These are phyloP conservation scores for Dermolepida albohirtum DNA, from an alignment of 2,888 invertebrate genomes.

Conservation along the genomic window DNA sequence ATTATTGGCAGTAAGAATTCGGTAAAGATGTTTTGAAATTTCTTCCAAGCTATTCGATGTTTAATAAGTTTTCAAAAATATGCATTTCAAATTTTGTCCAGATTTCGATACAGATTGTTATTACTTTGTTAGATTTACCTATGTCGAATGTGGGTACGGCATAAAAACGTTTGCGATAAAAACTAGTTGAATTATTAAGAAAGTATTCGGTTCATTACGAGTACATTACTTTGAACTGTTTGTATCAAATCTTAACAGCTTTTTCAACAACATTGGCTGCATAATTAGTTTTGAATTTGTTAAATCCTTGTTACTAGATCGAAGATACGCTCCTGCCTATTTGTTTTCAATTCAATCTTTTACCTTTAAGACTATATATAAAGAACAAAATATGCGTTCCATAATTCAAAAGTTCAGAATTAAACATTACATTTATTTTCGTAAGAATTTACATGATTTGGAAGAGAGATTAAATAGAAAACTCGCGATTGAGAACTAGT, in stretches of 20 bases:
- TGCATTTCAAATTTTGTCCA: too few relatives aligned
- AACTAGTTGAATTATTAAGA: background rate
- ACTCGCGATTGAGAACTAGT: too few relatives aligned
- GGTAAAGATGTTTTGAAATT: conserved; percentile 2
- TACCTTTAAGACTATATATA: background rate
- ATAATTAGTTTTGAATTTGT: background rate
- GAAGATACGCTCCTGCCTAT: background rate
- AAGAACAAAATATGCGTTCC: too few relatives aligned
- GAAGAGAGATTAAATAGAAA: too few relatives aligned
- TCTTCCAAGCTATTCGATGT: background rate
- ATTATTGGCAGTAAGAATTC: background rate
- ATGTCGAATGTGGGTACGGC: too few relatives aligned
- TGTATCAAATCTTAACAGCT: background rate
- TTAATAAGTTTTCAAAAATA: background rate
- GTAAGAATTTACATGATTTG: background rate
- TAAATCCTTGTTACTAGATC: background rate
- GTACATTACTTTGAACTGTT: background rate
- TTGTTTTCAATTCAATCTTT: conserved; percentile 6
- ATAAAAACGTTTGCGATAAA: too few relatives aligned
- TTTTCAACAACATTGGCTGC: background rate
- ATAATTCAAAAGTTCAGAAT: background rate
- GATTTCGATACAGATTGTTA: too few relatives aligned
- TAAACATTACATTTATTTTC: background rate
- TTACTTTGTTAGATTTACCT: too few relatives aligned
- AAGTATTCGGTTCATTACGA: background rate